Conservation (phyloP, 2,797 vertebrate genomes). For the Etheostoma nigrum region DNA sequence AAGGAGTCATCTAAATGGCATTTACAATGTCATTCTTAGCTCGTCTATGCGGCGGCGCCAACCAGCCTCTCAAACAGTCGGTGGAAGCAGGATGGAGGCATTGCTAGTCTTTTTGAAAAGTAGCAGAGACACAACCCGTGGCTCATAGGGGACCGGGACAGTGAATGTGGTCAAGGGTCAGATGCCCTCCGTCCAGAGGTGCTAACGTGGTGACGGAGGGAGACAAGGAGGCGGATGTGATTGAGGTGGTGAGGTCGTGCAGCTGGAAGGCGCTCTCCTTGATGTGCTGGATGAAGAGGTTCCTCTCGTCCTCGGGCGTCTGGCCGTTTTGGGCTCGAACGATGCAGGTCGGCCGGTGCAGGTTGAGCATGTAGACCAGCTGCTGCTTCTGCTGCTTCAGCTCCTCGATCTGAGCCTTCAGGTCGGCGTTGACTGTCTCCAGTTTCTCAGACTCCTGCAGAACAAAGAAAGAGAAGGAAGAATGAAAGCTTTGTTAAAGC, state of each 20-base stretch:
- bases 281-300: constrained; percentile 97
- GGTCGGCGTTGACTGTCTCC: constrained; percentile 92
- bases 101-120: constrained; percentile 2
- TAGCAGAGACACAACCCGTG: neutral
- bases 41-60: constrained; percentile 1
- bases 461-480: neutral
- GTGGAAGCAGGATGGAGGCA: constrained; percentile 4
- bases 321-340: constrained; percentile 94
- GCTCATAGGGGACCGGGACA: constrained; percentile 63
- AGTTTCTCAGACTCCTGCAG: constrained; percentile 96
- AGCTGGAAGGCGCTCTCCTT: constrained; percentile 92
- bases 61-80: neutral
- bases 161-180: constrained; percentile 59
- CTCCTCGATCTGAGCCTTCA: constrained; percentile 97
- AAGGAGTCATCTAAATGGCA: constrained; percentile 2
- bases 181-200: constrained; percentile 32
- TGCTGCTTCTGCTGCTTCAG: constrained; percentile 98
- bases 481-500: too few species aligned
- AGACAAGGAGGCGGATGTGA: constrained; percentile 2
- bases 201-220: constrained; percentile 16
- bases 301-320: constrained; percentile 96
- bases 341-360: constrained; percentile 97
- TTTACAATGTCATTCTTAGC: constrained; percentile 8
- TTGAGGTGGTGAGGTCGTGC: constrained; percentile 72
- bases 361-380: constrained; percentile 98